These are phyloP conservation scores for Planococcus citri DNA, from an alignment of 1,140 invertebrate species.

Conservation along the genomic window DNA sequence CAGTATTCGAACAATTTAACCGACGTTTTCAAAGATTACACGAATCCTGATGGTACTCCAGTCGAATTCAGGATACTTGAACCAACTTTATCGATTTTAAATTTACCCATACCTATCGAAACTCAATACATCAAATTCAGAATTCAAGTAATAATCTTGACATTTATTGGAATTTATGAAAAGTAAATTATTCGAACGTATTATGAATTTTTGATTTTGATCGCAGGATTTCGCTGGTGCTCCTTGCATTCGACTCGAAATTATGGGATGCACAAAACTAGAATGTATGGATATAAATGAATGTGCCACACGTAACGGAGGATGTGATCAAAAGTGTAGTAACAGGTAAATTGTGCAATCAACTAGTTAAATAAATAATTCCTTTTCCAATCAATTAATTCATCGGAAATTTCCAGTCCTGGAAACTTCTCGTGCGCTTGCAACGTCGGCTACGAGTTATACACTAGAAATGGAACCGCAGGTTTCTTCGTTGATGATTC, in stretches of 20 bases:
- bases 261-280: conserved; percentile 82
- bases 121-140: conserved; percentile 77
- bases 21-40: conserved; percentile 79
- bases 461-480: conserved; percentile 76
- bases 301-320: conserved; percentile 76
- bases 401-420: conserved; percentile 37
- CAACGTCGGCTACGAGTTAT: conserved; percentile 85
- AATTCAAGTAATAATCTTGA: conserved; percentile 44
- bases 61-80: conserved; percentile 81
- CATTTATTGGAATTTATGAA: neutral
- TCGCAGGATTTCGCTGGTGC: conserved; percentile 63
- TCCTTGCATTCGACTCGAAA: conserved; percentile 80
- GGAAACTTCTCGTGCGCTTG: conserved; percentile 80
- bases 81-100: conserved; percentile 74
- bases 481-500: conserved; percentile 67
- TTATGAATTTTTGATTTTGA: conserved; percentile 4
- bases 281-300: conserved; percentile 90
- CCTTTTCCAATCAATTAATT: neutral
- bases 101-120: conserved; percentile 81
- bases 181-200: neutral
- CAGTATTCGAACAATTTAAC: conserved; percentile 79
- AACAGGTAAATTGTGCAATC: conserved; percentile 47
- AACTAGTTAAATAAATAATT: neutral
- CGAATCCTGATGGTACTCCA: conserved; percentile 80
- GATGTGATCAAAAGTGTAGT: conserved; percentile 86